Evolutionary conservation across 2,797 vertebrate genomes (phyloP).

Genomic region (Chelon auratus): DNA sequence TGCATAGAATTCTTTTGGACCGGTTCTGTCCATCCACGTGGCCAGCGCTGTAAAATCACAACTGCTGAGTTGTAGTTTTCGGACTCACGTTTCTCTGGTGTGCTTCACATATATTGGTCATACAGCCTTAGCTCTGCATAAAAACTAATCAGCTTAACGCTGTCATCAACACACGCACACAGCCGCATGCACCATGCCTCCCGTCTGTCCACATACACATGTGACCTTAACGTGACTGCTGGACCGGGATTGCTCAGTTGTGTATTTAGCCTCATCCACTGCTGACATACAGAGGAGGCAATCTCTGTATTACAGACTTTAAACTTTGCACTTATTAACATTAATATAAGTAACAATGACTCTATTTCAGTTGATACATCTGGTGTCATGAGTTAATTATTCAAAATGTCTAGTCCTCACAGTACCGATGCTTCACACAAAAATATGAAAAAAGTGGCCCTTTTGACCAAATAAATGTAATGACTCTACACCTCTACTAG

Average conservation of each 20-base stretch:
- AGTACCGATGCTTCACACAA: slow-evolving; percentile 2
- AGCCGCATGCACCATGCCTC: slow-evolving; percentile 39
- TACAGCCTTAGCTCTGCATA: slow-evolving; percentile 63
- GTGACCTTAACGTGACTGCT: slow-evolving; percentile 60
- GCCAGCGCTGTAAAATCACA: slow-evolving; percentile 63
- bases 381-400: slow-evolving; percentile 11
- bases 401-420: slow-evolving; percentile 1
- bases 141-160: slow-evolving; percentile 82
- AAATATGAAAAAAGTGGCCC: background rate
- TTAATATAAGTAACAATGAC: background rate
- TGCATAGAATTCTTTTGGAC: slow-evolving; percentile 5
- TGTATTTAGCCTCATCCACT: slow-evolving; percentile 5
- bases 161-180: slow-evolving; percentile 54
- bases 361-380: background rate
- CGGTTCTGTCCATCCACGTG: slow-evolving; percentile 64
- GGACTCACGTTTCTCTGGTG: slow-evolving; percentile 66
- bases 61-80: slow-evolving; percentile 80
- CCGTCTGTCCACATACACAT: slow-evolving; percentile 32
- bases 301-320: background rate
- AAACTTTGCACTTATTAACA: slow-evolving; percentile 1
- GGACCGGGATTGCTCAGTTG: slow-evolving; percentile 31
- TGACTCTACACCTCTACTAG: background rate
- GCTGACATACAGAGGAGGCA: background rate
- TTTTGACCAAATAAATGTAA: background rate
- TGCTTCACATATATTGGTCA: slow-evolving; percentile 64